phyloP scores from a whole-genome alignment of 2,113 vertebrate genomes.

The Nipponia nippon region DNA sequence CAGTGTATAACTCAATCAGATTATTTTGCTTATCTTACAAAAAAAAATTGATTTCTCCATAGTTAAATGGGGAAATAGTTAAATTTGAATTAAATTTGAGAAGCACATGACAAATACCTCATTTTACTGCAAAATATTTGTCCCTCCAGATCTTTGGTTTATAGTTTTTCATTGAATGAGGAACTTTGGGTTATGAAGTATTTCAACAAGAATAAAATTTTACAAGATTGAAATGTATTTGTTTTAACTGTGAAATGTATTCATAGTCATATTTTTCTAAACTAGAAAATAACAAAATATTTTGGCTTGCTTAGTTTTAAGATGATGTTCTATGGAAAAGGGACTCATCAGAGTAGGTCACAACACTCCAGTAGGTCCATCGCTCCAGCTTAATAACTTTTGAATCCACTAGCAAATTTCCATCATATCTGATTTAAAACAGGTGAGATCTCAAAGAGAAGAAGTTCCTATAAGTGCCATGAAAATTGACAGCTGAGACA shows the following conservation, averaged over 20 bases:
- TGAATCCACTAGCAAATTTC: background rate
- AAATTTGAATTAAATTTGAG: background rate
- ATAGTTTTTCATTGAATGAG: background rate
- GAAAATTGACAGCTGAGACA: background rate
- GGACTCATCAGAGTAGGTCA: background rate
- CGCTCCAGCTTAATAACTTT: background rate
- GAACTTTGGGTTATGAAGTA: background rate
- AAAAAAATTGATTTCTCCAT: background rate
- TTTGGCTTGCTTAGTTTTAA: background rate
- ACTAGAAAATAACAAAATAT: background rate
- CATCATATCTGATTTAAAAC: background rate
- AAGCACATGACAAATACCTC: background rate
- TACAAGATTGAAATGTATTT: background rate
- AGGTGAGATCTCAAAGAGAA: background rate
- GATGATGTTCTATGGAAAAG: background rate
- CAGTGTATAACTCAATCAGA: background rate
- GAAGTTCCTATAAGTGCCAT: rapidly evolving
- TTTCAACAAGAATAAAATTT: background rate
- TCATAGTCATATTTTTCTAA: background rate
- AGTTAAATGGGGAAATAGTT: background rate
- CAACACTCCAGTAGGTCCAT: background rate
- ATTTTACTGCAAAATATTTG: background rate
- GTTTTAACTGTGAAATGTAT: background rate
- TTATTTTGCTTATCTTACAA: background rate
- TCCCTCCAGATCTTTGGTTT: background rate